These are phyloP conservation scores for Drosophila burlai DNA, from an alignment of 1,140 invertebrate genomes.

Conservation along the genomic window DNA sequence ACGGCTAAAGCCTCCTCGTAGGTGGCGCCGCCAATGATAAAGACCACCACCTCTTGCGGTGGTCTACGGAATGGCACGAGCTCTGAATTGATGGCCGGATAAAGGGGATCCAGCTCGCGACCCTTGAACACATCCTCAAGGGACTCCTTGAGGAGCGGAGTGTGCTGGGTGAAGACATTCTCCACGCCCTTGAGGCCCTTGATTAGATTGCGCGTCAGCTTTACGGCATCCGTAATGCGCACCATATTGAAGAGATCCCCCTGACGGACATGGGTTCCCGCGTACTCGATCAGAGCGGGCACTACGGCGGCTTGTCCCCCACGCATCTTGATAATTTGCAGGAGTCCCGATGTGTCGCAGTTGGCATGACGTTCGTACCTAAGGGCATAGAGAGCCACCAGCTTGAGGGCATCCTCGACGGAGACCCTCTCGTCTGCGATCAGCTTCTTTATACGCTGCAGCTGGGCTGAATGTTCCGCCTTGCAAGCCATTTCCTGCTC, in stretches of 20 bases:
- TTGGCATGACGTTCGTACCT: slow-evolving; percentile 96
- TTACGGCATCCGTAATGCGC: slow-evolving; percentile 92
- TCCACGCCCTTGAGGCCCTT: slow-evolving; percentile 97
- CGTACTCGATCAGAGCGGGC: slow-evolving; percentile 91
- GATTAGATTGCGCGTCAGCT: slow-evolving; percentile 96
- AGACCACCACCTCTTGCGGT: slow-evolving; percentile 96
- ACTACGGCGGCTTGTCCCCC: slow-evolving; percentile 89
- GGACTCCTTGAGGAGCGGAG: slow-evolving; percentile 93
- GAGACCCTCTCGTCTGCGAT: slow-evolving; percentile 90
- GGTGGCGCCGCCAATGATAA: slow-evolving; percentile 98
- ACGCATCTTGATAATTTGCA: slow-evolving; percentile 90
- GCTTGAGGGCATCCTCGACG: slow-evolving; percentile 92
- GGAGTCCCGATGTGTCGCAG: slow-evolving; percentile 91
- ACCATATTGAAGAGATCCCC: slow-evolving; percentile 92
- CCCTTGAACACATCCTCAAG: slow-evolving; percentile 96
- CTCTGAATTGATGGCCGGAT: slow-evolving; percentile 91
- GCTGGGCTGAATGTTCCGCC: slow-evolving; percentile 94
- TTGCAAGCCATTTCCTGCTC: slow-evolving; percentile 98
- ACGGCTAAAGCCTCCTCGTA: slow-evolving; percentile 97
- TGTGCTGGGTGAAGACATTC: slow-evolving; percentile 98
- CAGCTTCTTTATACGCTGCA: slow-evolving; percentile 91
- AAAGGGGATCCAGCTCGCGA: slow-evolving; percentile 92
- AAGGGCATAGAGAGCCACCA: slow-evolving; percentile 97
- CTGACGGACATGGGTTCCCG: slow-evolving; percentile 90
- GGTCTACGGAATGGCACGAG: slow-evolving; percentile 86